Evolutionary conservation across 2,113 vertebrate species (phyloP).

Genomic region (Mirza zaza): DNA sequence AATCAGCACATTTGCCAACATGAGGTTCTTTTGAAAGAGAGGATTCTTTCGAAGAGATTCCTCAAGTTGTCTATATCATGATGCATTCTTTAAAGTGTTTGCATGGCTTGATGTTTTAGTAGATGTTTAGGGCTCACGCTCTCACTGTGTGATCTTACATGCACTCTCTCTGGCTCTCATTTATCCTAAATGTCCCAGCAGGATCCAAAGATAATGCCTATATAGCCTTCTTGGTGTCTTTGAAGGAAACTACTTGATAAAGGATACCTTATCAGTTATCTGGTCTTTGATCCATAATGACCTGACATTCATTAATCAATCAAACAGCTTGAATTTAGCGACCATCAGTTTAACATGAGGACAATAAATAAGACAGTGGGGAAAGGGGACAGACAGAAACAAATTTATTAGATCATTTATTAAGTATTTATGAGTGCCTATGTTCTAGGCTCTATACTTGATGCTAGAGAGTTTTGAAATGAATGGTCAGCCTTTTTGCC

Average conservation of each 20-base stretch:
- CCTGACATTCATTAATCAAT: not conserved
- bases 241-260: slow-evolving; percentile 13
- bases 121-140: not conserved
- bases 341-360: not conserved
- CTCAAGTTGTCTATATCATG: not conserved
- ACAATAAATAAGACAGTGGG: not conserved
- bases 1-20: slow-evolving; percentile 32
- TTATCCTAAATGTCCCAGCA: slow-evolving; percentile 10
- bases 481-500: not conserved
- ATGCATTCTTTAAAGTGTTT: not conserved
- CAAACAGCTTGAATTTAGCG: not conserved
- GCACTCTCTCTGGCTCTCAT: not conserved
- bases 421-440: not conserved
- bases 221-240: not conserved
- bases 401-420: not conserved
- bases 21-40: slow-evolving; percentile 38
- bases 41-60: slow-evolving; percentile 9
- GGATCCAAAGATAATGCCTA: not conserved
- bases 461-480: not conserved
- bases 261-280: not conserved
- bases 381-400: not conserved
- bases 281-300: not conserved
- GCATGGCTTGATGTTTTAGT: not conserved
- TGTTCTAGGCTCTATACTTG: not conserved
- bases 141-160: not conserved